Evolutionary conservation across 1,140 invertebrate species (phyloP).

Genomic region (Procambarus virginalis): DNA sequence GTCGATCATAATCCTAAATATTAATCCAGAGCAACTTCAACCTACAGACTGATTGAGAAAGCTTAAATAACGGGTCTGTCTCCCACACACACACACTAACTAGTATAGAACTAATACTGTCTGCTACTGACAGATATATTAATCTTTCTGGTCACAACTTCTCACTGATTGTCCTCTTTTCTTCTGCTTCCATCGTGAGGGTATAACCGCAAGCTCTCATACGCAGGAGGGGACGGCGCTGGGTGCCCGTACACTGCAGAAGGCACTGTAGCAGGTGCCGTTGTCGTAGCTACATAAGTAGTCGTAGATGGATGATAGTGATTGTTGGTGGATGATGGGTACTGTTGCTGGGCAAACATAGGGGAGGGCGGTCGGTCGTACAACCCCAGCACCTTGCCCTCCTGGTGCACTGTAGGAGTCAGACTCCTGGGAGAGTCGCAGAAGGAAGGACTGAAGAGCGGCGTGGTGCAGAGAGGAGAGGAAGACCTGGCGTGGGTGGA

Average conservation of each 20-base stretch:
- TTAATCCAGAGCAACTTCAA: neutral
- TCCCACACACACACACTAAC: too few relatives aligned
- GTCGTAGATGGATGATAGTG: conserved; percentile 15
- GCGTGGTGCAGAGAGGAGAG: conserved; percentile 55
- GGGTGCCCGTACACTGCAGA: conserved; percentile 39
- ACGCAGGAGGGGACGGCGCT: conserved; percentile 36
- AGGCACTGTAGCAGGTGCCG: conserved; percentile 31
- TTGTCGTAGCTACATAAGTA: neutral
- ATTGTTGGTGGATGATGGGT: neutral
- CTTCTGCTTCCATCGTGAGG: conserved; percentile 28
- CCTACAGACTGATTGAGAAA: conserved; percentile 1
- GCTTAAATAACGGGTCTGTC: neutral
- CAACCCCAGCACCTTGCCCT: conserved; percentile 8
- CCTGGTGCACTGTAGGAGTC: conserved; percentile 44
- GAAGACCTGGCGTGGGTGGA: conserved; percentile 12
- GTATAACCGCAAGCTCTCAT: conserved; percentile 42
- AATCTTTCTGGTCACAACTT: neutral
- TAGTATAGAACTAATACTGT: neutral
- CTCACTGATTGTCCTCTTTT: conserved; percentile 43
- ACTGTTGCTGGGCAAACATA: conserved; percentile 48
- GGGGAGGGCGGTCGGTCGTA: conserved; percentile 55
- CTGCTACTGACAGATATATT: neutral
- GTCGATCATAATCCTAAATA: neutral
- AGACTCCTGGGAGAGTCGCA: conserved; percentile 58
- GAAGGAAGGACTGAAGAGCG: conserved; percentile 56